A percentile compares a stretch with the other conserved stretches of the same genome.
Evolutionary conservation across 1,140 invertebrate species (phyloP).

Genomic region (Apis florea): DNA sequence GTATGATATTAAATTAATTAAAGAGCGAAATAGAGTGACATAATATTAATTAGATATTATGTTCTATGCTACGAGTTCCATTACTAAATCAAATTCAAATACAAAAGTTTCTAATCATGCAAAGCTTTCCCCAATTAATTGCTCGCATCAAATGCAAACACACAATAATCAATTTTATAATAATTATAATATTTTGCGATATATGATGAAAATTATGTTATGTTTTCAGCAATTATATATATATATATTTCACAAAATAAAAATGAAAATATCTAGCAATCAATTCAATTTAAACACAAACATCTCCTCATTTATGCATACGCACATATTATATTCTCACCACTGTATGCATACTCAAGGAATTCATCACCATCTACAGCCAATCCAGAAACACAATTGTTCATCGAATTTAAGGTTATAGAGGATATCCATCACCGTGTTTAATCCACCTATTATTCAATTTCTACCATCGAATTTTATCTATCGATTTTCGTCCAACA

Average conservation of each 20-base stretch:
- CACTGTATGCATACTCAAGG: neutral
- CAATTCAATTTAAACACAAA: neutral
- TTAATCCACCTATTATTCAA: neutral
- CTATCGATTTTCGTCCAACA: neutral
- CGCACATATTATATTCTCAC: neutral
- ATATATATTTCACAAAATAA: neutral
- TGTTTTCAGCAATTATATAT: neutral
- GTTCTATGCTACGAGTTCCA: slow-evolving; percentile 3
- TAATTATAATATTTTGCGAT: neutral
- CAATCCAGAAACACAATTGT: neutral
- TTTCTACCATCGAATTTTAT: neutral
- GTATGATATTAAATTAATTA: neutral
- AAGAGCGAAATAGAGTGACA: neutral
- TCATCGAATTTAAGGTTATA: neutral
- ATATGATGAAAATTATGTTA: neutral
- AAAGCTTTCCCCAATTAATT: neutral
- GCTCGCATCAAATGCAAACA: neutral
- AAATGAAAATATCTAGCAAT: neutral
- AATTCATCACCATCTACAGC: neutral
- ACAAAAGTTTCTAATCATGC: slow-evolving; percentile 2
- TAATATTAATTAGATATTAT: neutral
- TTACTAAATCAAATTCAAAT: slow-evolving; percentile 13
- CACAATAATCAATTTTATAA: neutral
- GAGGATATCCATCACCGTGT: slow-evolving; percentile 7
- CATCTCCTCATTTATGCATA: neutral